These are phyloP conservation scores for Disparrhopalites patrizii DNA, from an alignment of 2,888 invertebrate genomes.

Conservation along the genomic window DNA sequence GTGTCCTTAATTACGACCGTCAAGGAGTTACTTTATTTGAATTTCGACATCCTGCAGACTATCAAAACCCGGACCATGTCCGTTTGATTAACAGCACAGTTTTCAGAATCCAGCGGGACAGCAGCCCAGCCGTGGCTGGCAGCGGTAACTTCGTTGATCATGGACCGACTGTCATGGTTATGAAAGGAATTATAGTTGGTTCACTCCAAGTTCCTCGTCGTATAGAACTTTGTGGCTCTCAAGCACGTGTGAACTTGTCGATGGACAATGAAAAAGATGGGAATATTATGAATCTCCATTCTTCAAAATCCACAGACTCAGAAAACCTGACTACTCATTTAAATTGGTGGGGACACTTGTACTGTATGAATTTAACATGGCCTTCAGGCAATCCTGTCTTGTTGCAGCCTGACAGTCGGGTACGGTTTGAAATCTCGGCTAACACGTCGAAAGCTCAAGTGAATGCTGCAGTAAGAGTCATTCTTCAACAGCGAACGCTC, in stretches of 20 bases:
- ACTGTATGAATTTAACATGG: conserved; percentile 55
- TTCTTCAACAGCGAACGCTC: conserved; percentile 17
- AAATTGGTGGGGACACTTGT: conserved; percentile 33
- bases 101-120: conserved; percentile 34
- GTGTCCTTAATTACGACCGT: conserved; percentile 64
- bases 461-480: conserved; percentile 22
- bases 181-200: conserved; percentile 39
- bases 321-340: conserved; percentile 22
- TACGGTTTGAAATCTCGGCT: conserved; percentile 38
- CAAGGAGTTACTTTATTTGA: conserved; percentile 85
- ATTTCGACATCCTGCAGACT: conserved; percentile 82
- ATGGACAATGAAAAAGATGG: conserved; percentile 27
- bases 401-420: conserved; percentile 58
- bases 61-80: conserved; percentile 79
- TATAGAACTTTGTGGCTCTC: conserved; percentile 44
- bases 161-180: conserved; percentile 32
- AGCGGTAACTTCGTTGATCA: conserved; percentile 4
- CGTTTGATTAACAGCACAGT: conserved; percentile 46
- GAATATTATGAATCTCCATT: neutral
- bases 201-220: conserved; percentile 29
- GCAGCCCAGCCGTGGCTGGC: neutral
- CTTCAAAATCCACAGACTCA: neutral
- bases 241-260: conserved; percentile 39
- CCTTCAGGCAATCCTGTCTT: conserved; percentile 55
- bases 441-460: conserved; percentile 17